Conservation (phyloP, 2,888 invertebrate genomes). For the Pyrrhia umbra region DNA sequence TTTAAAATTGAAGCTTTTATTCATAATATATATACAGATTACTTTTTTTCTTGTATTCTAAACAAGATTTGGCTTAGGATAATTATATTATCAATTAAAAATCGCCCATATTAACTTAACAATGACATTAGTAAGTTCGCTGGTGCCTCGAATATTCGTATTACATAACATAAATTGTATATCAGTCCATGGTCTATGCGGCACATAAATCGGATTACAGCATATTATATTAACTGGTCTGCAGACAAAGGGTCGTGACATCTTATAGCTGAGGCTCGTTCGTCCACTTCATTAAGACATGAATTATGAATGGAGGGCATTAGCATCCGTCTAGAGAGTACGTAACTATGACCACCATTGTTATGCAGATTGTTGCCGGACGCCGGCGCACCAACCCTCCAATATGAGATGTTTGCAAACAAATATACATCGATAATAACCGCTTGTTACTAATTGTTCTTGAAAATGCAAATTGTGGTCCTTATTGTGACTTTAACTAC, state of each 20-base stretch:
- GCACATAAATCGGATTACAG: constrained; percentile 69
- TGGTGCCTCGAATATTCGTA: neutral
- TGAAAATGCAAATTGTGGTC: constrained; percentile 52
- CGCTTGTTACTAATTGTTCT: constrained; percentile 61
- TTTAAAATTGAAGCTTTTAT: neutral
- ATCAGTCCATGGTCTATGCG: neutral
- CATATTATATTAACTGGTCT: constrained; percentile 63
- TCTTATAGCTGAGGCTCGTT: constrained; percentile 70
- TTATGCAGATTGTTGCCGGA: constrained; percentile 89
- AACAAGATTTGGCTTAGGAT: neutral
- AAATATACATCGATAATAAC: constrained; percentile 69
- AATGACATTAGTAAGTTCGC: neutral
- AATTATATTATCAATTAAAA: neutral
- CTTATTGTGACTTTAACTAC: constrained; percentile 13
- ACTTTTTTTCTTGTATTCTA: no score
- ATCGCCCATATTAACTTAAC: neutral
- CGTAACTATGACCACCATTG: constrained; percentile 82
- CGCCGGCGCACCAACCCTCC: constrained; percentile 70
- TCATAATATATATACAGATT: neutral
- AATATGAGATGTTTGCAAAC: constrained; percentile 81
- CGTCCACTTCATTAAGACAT: constrained; percentile 86
- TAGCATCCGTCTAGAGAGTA: constrained; percentile 86
- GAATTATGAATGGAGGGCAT: constrained; percentile 88
- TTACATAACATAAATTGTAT: neutral
- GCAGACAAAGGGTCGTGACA: constrained; percentile 75